phyloP scores from a whole-genome alignment of 2,888 invertebrate species.

The Celastrina argiolus region DNA sequence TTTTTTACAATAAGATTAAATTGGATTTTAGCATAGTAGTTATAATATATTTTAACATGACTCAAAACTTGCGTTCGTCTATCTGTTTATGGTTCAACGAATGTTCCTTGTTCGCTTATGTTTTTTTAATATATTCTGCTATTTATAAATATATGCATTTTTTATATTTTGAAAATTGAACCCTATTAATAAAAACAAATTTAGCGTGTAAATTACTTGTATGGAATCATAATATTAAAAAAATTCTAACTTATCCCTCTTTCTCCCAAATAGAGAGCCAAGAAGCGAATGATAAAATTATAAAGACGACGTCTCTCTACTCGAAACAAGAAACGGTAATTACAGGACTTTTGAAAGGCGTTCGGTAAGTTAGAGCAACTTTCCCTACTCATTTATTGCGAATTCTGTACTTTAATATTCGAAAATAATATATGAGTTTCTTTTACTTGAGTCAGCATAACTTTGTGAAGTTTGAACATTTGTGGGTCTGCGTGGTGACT shows the following conservation, averaged over 20 bases:
- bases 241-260: not conserved
- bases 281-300: slow-evolving; percentile 62
- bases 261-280: slow-evolving; percentile 49
- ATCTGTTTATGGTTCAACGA: too few species aligned
- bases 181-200: too few species aligned
- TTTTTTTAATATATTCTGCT: too few species aligned
- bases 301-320: slow-evolving; percentile 64
- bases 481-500: not conserved
- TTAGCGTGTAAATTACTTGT: too few species aligned
- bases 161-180: too few species aligned
- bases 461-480: not conserved
- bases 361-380: slow-evolving; percentile 48
- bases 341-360: slow-evolving; percentile 77
- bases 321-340: slow-evolving; percentile 66
- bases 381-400: slow-evolving; percentile 17
- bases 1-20: too few species aligned
- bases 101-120: too few species aligned
- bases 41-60: too few species aligned
- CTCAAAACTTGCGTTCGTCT: too few species aligned
- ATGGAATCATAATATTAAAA: too few species aligned
- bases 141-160: too few species aligned
- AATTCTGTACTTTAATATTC: slow-evolving; percentile 3
- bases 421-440: not conserved
- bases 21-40: too few species aligned
- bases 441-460: not conserved